These are phyloP conservation scores for Arizona elegans DNA, from an alignment of 2,113 vertebrate genomes.

Conservation along the genomic window DNA sequence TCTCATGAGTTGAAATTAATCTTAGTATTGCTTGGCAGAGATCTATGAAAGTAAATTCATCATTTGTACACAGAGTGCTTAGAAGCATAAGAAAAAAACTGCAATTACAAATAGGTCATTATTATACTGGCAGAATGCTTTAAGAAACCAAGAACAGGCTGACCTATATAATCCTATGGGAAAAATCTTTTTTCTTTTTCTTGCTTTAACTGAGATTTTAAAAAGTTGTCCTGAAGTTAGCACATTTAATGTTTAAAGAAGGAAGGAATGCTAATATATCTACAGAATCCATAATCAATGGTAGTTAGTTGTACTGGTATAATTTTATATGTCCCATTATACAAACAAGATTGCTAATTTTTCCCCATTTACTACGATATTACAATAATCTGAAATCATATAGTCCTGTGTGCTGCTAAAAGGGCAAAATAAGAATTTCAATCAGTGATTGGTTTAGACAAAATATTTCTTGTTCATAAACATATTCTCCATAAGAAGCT, in stretches of 20 bases:
- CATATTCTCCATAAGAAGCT: conserved; percentile 1
- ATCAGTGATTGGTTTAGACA: conserved; percentile 10
- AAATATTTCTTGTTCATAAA: conserved; percentile 22
- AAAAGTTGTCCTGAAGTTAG: background rate
- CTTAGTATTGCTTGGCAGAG: background rate
- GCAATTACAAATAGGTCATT: background rate
- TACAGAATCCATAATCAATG: background rate
- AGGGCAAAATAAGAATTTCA: conserved; percentile 12
- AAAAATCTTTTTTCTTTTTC: background rate
- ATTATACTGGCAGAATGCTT: background rate
- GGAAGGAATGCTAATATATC: conserved; percentile 6
- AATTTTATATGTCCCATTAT: background rate
- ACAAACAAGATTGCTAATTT: conserved; percentile 32
- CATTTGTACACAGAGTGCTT: background rate
- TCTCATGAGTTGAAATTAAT: background rate
- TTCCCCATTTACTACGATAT: background rate
- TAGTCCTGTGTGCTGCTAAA: background rate
- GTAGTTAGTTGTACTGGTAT: conserved; percentile 25
- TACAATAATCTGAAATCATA: conserved; percentile 25
- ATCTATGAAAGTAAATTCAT: background rate
- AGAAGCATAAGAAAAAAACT: background rate
- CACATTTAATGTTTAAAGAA: background rate
- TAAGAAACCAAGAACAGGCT: background rate
- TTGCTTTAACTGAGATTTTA: background rate
- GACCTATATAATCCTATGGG: background rate